phyloP scores from a whole-genome alignment of 2,113 vertebrate species.

The Bubo bubo region DNA sequence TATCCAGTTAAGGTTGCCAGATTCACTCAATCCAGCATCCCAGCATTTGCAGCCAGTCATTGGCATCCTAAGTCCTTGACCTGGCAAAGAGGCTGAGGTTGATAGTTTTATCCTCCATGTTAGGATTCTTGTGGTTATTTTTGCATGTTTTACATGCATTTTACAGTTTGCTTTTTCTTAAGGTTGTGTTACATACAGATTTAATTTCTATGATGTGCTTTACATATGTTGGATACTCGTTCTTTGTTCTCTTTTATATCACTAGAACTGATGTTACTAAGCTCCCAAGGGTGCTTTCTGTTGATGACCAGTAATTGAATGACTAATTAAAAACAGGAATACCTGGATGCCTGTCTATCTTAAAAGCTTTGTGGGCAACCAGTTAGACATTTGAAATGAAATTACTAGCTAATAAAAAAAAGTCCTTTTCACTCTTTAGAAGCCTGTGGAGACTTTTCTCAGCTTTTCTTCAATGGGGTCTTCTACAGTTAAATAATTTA shows the following conservation, averaged over 20 bases:
- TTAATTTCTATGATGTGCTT: not conserved
- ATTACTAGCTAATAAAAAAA: not conserved
- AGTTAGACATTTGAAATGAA: not conserved
- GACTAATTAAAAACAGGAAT: not conserved
- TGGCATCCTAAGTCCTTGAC: not conserved
- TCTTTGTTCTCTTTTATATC: not conserved
- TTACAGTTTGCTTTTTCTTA: not conserved
- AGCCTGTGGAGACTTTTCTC: not conserved
- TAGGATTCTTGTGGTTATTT: not conserved
- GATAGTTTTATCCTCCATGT: not conserved
- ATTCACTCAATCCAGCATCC: not conserved
- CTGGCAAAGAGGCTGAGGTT: not conserved
- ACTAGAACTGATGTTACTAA: not conserved
- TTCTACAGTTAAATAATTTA: not conserved
- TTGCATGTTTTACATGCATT: not conserved
- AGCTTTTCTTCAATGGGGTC: not conserved
- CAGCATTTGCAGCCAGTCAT: not conserved
- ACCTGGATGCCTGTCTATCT: not conserved
- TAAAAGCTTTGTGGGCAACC: not conserved
- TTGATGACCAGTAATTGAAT: not conserved
- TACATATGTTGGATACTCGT: not conserved
- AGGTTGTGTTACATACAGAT: not conserved
- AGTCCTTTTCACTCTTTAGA: not conserved
- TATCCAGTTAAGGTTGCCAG: not conserved
- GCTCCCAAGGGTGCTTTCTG: not conserved